Percentiles rank a stretch among this genome's conserved stretches.
Conservation (phyloP, 2,113 vertebrate species). For the Chaenocephalus aceratus region DNA sequence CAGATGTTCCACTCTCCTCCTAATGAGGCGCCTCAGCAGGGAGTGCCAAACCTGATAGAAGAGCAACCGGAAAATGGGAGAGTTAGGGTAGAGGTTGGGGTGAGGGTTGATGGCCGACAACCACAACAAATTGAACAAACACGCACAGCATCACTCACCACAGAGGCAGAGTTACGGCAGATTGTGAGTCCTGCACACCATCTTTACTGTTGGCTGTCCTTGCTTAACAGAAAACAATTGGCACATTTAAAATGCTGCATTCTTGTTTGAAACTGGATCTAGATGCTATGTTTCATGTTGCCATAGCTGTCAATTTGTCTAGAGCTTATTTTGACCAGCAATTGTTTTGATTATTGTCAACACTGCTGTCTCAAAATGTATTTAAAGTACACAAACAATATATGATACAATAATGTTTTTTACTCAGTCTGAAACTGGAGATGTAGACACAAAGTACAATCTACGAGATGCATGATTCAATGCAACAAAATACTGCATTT, state of each 20-base stretch:
- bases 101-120: constrained; percentile 67
- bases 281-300: too few species aligned
- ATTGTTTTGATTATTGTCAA: background rate
- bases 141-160: constrained; percentile 43
- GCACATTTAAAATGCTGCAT: background rate
- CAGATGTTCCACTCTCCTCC: constrained; percentile 77
- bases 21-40: constrained; percentile 77
- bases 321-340: background rate
- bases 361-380: background rate
- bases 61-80: constrained; percentile 72
- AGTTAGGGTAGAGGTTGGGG: constrained; percentile 61
- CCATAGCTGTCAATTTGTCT: too few species aligned
- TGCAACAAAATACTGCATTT: background rate
- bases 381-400: background rate
- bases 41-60: constrained; percentile 69
- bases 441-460: background rate
- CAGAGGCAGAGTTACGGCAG: constrained; percentile 15
- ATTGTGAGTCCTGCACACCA: constrained; percentile 10
- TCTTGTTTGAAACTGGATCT: background rate
- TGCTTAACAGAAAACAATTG: constrained; percentile 5
- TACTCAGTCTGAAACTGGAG: background rate
- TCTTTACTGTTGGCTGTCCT: constrained; percentile 30
- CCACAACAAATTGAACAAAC: constrained; percentile 72
- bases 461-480: background rate
- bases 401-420: background rate